Conservation (phyloP, 1,140 invertebrate genomes). For the Meloidogyne exigua region DNA sequence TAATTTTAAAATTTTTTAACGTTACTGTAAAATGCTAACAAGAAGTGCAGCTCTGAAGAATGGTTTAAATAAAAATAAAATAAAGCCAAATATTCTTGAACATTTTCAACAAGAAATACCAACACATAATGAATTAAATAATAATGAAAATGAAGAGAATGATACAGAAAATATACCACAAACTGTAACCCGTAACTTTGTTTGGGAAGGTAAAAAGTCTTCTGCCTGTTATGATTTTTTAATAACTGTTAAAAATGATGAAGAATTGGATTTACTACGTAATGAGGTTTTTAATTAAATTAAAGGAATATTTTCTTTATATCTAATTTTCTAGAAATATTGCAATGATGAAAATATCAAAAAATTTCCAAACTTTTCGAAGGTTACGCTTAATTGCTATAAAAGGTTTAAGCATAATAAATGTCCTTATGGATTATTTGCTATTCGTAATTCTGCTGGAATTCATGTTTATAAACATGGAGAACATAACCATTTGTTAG, state of each 20-base stretch:
- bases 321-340: not conserved
- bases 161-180: not conserved
- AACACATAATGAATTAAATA: not conserved
- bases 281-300: not conserved
- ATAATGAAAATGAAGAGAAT: not conserved
- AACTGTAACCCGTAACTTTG: not conserved
- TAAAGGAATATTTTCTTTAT: too few relatives aligned
- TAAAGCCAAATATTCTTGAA: not conserved
- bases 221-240: not conserved
- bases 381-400: not conserved
- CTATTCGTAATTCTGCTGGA: not conserved
- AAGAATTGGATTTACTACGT: not conserved
- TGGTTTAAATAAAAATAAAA: not conserved
- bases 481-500: not conserved
- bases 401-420: not conserved
- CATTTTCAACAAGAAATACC: not conserved
- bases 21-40: not conserved
- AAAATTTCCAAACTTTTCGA: not conserved
- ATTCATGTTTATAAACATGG: not conserved
- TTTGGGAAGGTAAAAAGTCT: not conserved
- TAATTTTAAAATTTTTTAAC: not conserved
- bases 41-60: not conserved
- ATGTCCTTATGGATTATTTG: not conserved
- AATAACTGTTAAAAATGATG: not conserved
- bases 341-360: not conserved